Percentiles rank a stretch among this genome's conserved stretches.
phyloP scores from a whole-genome alignment of 1,140 invertebrate species.

The Papilio aristodemus region DNA sequence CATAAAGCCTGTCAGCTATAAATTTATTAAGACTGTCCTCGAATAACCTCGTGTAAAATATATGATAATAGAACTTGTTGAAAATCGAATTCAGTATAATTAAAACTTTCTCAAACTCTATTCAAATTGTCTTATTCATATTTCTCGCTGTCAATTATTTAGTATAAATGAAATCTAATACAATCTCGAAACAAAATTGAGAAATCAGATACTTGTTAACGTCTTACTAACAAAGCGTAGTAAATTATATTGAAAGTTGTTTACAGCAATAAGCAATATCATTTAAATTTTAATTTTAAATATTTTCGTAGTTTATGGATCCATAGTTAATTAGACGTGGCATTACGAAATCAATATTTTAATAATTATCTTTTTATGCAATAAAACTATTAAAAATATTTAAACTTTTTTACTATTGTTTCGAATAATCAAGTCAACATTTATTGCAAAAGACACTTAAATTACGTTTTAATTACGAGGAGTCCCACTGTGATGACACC shows the following conservation, averaged over 20 bases:
- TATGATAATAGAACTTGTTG: not conserved
- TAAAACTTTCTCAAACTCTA: not conserved
- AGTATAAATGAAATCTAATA: conserved; percentile 10
- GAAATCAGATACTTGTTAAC: conserved; percentile 8
- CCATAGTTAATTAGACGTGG: not conserved
- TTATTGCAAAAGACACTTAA: no score
- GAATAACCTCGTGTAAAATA: not conserved
- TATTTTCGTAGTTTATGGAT: no score
- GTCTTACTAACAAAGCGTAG: not conserved
- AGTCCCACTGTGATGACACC: no score
- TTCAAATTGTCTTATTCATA: not conserved
- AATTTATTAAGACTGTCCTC: not conserved
- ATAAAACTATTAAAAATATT: no score
- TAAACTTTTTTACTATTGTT: no score
- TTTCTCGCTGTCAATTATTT: conserved; percentile 1
- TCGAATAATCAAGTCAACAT: no score
- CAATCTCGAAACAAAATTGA: no score
- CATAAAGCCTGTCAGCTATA: not conserved
- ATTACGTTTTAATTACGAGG: no score
- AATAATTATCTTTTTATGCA: no score
- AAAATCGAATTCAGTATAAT: not conserved
- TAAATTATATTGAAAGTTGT: not conserved
- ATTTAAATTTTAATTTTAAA: not conserved
- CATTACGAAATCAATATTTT: no score
- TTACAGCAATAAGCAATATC: not conserved